Percentiles rank a stretch among this genome's conserved stretches.
Evolutionary conservation across 1,140 invertebrate genomes (phyloP).

Genomic region (Lepidurus couesii): DNA sequence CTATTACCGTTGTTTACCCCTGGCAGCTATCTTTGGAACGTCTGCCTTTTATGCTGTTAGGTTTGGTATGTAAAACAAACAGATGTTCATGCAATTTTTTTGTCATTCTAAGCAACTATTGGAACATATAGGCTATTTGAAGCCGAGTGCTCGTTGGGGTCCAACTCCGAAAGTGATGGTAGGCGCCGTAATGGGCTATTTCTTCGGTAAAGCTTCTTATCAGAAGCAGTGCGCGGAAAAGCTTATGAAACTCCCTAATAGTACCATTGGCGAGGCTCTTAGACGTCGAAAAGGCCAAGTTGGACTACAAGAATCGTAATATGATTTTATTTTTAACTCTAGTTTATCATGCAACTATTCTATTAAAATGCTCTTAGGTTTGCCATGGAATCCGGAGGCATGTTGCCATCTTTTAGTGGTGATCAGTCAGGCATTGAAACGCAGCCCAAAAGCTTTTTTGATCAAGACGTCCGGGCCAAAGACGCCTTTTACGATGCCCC

Average conservation of each 20-base stretch:
- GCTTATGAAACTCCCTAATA: constrained; percentile 62
- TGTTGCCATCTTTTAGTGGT: neutral
- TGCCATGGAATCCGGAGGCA: constrained; percentile 24
- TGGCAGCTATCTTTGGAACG: constrained; percentile 54
- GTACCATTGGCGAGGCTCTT: constrained; percentile 44
- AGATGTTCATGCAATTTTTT: neutral
- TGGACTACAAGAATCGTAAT: constrained; percentile 32
- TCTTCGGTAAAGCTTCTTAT: constrained; percentile 69
- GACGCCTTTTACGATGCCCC: constrained; percentile 31
- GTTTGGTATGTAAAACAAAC: constrained; percentile 44
- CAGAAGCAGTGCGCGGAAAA: constrained; percentile 65
- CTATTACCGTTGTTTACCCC: constrained; percentile 59
- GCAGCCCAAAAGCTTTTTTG: neutral
- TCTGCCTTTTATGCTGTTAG: constrained; percentile 57
- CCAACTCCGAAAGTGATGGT: constrained; percentile 58
- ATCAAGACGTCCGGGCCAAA: neutral
- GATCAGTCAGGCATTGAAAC: neutral
- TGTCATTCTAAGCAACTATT: neutral
- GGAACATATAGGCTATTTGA: constrained; percentile 47
- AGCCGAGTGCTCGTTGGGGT: constrained; percentile 55
- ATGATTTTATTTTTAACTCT: neutral
- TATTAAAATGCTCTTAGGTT: constrained; percentile 2
- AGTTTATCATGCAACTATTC: neutral
- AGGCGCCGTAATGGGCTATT: constrained; percentile 61
- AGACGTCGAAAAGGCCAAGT: constrained; percentile 27